A percentile compares a stretch with the other conserved stretches of the same genome.
Evolutionary conservation across 1,140 invertebrate genomes (phyloP).

Genomic region (Neodiprion fabricii): DNA sequence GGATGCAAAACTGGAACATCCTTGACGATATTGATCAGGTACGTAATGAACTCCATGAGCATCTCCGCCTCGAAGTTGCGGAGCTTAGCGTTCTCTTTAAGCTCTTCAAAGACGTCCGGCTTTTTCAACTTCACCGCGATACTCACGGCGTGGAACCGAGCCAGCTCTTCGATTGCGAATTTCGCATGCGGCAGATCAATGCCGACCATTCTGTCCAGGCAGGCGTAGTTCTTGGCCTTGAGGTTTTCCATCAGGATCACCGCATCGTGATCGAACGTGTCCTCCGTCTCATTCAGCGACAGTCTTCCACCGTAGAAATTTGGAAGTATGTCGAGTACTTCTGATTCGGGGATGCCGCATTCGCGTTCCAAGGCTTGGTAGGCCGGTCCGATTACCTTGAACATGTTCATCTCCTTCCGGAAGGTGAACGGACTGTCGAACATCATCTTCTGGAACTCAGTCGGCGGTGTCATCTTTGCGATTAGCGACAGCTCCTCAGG

Average conservation of each 20-base stretch:
- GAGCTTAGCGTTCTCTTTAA: constrained; percentile 42
- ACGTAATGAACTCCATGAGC: constrained; percentile 9
- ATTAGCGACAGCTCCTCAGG: constrained; percentile 48
- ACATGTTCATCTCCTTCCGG: constrained; percentile 53
- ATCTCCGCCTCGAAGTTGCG: constrained; percentile 11
- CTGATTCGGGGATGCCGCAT: constrained; percentile 46
- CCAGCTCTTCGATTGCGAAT: constrained; percentile 60
- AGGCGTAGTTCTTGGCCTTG: constrained; percentile 58
- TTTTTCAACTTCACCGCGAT: constrained; percentile 63
- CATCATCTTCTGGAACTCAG: constrained; percentile 42
- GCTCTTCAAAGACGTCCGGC: constrained; percentile 58
- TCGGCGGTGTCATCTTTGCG: constrained; percentile 56
- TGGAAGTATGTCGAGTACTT: constrained; percentile 58
- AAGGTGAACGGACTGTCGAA: constrained; percentile 56
- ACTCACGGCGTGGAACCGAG: constrained; percentile 65
- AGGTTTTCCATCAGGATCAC: constrained; percentile 67
- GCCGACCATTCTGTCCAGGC: constrained; percentile 55
- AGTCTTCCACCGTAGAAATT: constrained; percentile 64
- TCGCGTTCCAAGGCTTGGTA: constrained; percentile 49
- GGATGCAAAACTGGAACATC: not conserved
- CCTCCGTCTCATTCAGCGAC: constrained; percentile 46
- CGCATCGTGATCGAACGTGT: constrained; percentile 63
- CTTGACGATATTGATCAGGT: not conserved
- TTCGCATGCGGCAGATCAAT: constrained; percentile 61
- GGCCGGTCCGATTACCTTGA: constrained; percentile 45